Evolutionary conservation across 1,140 invertebrate species (phyloP), one percentile per base, ranked within the genome.

Genomic region (Sarcophaga bullata): DNA sequence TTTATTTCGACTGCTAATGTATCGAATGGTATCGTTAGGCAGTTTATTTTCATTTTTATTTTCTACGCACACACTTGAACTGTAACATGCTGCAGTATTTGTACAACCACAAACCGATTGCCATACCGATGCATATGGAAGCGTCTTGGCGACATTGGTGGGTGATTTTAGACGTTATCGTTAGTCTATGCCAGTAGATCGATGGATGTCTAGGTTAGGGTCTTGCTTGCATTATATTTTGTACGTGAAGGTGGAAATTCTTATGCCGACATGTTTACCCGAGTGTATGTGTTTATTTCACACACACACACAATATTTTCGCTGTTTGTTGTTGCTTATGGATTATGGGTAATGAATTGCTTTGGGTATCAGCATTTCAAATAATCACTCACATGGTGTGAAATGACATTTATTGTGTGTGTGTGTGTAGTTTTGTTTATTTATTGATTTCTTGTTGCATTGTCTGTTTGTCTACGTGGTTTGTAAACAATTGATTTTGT

Each of bases 131-230:
- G 17, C 62, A 68, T 58, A n/a, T 68, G 17, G 19, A 19, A 37
- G 17, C n/a, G 62, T 68, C n/a, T 10, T 68, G 62, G 62, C 62
- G 62, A 68, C 62, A 25, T 68, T 68, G 62, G 62, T 68, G 62
- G 62, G 62, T 68, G 62, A 68, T 68, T 19, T 25, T 25, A 19
- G 62, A 25, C 8, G 9, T 19, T 68, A 68, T 68, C 17, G 62
- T 8, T 68, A 58, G 54, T 58, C 15, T 15, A 58, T 68, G 62
- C 6, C 62, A 68, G 13, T 13, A 58, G n/a, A 58, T 58, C 54
- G 54, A 25, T 68, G 9, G 17, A 68, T 68, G 62, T 68, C 62
- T 68, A 68, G 62, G 62, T 68, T 68, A 68, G 19, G 17, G 62
- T 68, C 19, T 68, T 25, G 19, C n/a, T 52, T 52, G 50, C 50